Conservation (phyloP, 2,797 vertebrate species). For the Coregonus ussuriensis region DNA sequence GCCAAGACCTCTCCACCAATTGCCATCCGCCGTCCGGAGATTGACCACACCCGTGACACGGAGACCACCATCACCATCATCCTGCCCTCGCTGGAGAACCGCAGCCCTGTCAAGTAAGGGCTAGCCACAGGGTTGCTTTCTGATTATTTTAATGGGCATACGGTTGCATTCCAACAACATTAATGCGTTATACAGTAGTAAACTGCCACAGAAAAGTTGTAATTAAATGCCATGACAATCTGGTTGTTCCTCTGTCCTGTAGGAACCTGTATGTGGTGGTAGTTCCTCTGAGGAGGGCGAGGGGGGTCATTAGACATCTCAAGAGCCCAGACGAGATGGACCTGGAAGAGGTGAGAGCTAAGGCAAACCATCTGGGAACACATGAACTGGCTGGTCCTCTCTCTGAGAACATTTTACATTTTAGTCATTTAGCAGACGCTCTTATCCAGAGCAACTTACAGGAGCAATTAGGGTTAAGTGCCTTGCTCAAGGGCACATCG, state of each 20-base stretch:
- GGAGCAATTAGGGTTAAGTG: no score
- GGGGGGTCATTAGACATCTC: slow-evolving; percentile 84
- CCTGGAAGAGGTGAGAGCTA: slow-evolving; percentile 89
- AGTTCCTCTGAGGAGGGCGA: slow-evolving; percentile 86
- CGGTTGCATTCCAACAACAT: no score
- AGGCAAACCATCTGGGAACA: slow-evolving; percentile 30
- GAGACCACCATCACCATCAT: slow-evolving; percentile 90
- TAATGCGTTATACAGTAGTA: no score
- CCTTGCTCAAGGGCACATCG: no score
- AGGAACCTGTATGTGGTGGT: slow-evolving; percentile 97
- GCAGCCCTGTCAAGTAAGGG: slow-evolving; percentile 85
- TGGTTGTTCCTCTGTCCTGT: not conserved
- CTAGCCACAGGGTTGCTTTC: no score
- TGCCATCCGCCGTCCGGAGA: slow-evolving; percentile 84
- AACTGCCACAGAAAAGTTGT: no score
- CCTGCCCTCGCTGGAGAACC: slow-evolving; percentile 84
- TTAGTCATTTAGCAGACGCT: no score
- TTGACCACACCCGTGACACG: slow-evolving; percentile 85
- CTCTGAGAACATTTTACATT: no score
- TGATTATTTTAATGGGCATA: no score
- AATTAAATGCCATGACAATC: no score
- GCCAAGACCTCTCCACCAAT: slow-evolving; percentile 92
- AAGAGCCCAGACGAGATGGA: slow-evolving; percentile 98
- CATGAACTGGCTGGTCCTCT: not conserved
- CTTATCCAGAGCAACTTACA: no score